These are phyloP conservation scores for Macrobrachium nipponense DNA, from an alignment of 1,140 invertebrate genomes.

Conservation along the genomic window DNA sequence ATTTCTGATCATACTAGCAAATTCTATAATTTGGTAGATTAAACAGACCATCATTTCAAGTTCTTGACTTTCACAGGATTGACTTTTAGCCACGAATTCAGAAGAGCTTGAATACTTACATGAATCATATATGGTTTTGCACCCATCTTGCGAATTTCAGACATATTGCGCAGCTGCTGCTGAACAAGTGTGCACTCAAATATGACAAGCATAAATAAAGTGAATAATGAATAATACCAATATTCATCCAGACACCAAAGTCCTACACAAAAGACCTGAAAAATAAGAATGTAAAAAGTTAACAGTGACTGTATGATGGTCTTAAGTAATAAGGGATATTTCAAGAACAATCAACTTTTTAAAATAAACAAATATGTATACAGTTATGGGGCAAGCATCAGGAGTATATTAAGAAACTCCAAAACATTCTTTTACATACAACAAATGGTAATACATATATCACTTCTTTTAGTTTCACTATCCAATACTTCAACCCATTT, in stretches of 20 bases:
- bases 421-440: too few relatives aligned
- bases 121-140: slow-evolving; percentile 94
- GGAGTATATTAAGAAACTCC: too few relatives aligned
- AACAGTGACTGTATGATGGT: neutral
- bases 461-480: too few relatives aligned
- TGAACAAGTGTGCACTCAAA: slow-evolving; percentile 99
- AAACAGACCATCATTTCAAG: too few relatives aligned
- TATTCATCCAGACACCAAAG: slow-evolving; percentile 99
- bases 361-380: too few relatives aligned
- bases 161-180: slow-evolving; percentile 97
- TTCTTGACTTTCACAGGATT: neutral
- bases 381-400: too few relatives aligned
- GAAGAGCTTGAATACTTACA: slow-evolving; percentile 69
- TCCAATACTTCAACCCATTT: too few relatives aligned
- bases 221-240: slow-evolving; percentile 98
- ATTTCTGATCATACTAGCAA: too few relatives aligned
- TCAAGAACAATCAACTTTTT: too few relatives aligned
- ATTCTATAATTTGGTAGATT: too few relatives aligned
- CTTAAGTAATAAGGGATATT: neutral
- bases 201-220: slow-evolving; percentile 95
- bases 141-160: slow-evolving; percentile 99
- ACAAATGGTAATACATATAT: too few relatives aligned
- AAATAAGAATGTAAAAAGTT: slow-evolving; percentile 65
- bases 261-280: slow-evolving; percentile 94
- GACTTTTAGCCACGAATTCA: neutral